Evolutionary conservation across 2,113 vertebrate species (phyloP).

Genomic region (Phodopus roborovskii): DNA sequence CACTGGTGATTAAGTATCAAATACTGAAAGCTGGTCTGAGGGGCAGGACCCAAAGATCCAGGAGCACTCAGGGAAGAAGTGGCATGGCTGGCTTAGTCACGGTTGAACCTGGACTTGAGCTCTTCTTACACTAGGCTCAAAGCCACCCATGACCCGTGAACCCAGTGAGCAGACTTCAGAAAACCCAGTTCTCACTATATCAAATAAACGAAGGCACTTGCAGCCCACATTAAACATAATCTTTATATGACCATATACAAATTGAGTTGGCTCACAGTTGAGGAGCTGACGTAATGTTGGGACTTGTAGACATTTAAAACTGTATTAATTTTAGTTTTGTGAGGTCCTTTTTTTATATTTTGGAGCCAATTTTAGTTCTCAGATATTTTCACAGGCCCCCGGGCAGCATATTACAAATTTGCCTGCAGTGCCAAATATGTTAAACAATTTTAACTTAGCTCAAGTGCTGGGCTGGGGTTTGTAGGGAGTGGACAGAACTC

Average conservation of each 20-base stretch:
- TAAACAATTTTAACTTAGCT: background rate
- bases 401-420: slow-evolving; percentile 32
- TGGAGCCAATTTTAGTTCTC: slow-evolving; percentile 44
- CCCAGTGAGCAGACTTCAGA: background rate
- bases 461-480: background rate
- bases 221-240: background rate
- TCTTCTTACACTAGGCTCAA: background rate
- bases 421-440: background rate
- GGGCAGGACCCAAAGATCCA: background rate
- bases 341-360: slow-evolving; percentile 58
- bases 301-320: slow-evolving; percentile 59
- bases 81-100: rapidly evolving
- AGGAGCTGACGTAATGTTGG: slow-evolving; percentile 20
- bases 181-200: background rate
- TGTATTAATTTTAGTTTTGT: slow-evolving; percentile 73
- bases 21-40: background rate
- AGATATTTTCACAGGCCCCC: slow-evolving; percentile 66
- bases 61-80: rapidly evolving
- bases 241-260: slow-evolving; percentile 46
- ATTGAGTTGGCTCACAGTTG: slow-evolving; percentile 34
- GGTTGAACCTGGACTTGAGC: background rate
- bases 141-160: background rate
- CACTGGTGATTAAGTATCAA: background rate
- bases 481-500: background rate
- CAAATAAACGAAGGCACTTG: background rate